Evolutionary conservation across 2,113 vertebrate genomes (phyloP), one percentile per base, ranked within the genome.

Genomic region (Pelodiscus sinensis): DNA sequence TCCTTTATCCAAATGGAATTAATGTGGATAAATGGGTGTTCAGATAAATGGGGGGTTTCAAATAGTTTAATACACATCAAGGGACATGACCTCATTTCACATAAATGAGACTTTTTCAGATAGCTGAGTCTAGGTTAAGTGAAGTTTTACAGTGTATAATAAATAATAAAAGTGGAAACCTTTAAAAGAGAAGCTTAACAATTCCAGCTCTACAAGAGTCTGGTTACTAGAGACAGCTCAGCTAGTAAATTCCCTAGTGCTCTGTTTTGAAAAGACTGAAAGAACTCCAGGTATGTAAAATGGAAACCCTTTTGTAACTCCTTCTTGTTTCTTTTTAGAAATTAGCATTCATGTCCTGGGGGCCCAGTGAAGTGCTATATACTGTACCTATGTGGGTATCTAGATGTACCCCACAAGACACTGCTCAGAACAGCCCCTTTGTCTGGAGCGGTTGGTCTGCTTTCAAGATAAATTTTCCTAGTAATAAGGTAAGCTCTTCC

Each of bases 31-130:
- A 95, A 95, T 77, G 80, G 56, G 29, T 0, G 0, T 96, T 86
- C 60, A 83, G 75, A 89, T 92, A 87, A 93, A 87, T 83, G n/a
- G 27, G 80, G 60, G 27, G 90, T 95, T 96, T 92, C 84, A 91
- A 81, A 87, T 93, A 86, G 15, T 86, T 94, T 96, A 90, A 82
- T 86, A 71, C 77, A 68, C 87, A 92, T 90, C 95, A 89, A 82
- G 90, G 90, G 94, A 96, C 65, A 8, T 51, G 93, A 94, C 91
- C 95, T 95, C 89, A 60, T 95, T 96, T 97, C 91, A 94, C 78
- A 95, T 52, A 84, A 94, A 27, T 85, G 79, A 75, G 60, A 0
- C 6, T 90, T 93, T 88, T 93, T 85, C 71, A 93, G 81, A 90
- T 82, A 93, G 95, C 65, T 71, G 91, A 83, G 52, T 65, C 94